These are phyloP conservation scores for Rhadinocentrus ornatus DNA, from an alignment of 2,797 vertebrate genomes.

Conservation along the genomic window DNA sequence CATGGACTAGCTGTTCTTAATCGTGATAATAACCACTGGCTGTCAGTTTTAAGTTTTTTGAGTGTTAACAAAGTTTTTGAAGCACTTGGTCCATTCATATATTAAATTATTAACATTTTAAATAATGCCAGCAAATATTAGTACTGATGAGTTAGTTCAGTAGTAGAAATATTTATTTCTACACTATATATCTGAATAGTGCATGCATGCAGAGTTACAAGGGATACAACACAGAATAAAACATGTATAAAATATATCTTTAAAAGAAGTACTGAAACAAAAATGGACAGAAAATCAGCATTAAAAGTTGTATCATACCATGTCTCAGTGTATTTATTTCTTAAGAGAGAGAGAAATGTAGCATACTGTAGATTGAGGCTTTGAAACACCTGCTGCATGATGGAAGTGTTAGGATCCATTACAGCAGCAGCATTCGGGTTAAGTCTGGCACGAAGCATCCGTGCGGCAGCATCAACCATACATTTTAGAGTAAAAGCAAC, in stretches of 20 bases:
- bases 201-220: not conserved
- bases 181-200: too few species aligned
- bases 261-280: too few species aligned
- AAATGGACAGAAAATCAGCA: not conserved
- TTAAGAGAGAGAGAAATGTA: conserved; percentile 22
- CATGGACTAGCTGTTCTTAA: conserved; percentile 7
- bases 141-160: too few species aligned
- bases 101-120: not conserved
- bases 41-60: conserved; percentile 6
- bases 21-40: conserved; percentile 9
- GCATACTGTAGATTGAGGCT: conserved; percentile 8
- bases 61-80: conserved; percentile 15
- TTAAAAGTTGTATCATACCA: conserved; percentile 17
- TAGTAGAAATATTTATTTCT: too few species aligned
- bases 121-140: not conserved
- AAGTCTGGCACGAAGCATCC: conserved; percentile 31
- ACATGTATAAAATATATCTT: not conserved
- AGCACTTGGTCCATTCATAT: not conserved
- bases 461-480: conserved; percentile 19
- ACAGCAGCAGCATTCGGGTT: conserved; percentile 14
- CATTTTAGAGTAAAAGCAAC: conserved; percentile 25
- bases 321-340: conserved; percentile 16
- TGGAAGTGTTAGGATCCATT: conserved; percentile 30
- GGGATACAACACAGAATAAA: not conserved
- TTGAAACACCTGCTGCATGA: conserved; percentile 54